These are phyloP conservation scores for Bradypodion pumilum DNA, from an alignment of 2,797 vertebrate genomes.

Conservation along the genomic window DNA sequence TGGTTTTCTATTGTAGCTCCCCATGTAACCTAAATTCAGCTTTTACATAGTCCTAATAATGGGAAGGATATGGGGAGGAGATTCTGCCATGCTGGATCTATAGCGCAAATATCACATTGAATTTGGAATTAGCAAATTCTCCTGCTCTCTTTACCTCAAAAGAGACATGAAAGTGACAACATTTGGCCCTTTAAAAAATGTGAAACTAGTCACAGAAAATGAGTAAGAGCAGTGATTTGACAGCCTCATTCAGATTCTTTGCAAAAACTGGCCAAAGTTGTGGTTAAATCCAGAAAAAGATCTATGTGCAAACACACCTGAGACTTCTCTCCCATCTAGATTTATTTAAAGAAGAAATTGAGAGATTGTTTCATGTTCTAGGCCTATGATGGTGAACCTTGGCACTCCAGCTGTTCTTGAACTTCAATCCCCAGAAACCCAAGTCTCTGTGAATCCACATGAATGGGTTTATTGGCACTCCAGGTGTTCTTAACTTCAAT, in stretches of 20 bases:
- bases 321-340: slow-evolving; percentile 16
- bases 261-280: background rate
- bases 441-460: no score
- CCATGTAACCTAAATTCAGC: background rate
- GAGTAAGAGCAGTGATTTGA: background rate
- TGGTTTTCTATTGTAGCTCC: background rate
- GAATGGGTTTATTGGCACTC: no score
- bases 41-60: background rate
- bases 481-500: no score
- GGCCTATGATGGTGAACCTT: no score
- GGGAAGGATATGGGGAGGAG: no score
- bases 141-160: slow-evolving; percentile 29
- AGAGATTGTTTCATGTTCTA: slow-evolving; percentile 21
- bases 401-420: no score
- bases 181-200: background rate
- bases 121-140: background rate
- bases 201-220: background rate
- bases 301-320: background rate
- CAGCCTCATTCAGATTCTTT: background rate
- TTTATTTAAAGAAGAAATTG: slow-evolving; percentile 8
- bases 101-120: no score
- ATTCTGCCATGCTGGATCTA: no score
- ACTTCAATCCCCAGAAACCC: no score
- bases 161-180: background rate
- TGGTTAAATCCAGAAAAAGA: background rate